Conservation (phyloP, 2,797 vertebrate genomes). For the Cyclura pinguis region DNA sequence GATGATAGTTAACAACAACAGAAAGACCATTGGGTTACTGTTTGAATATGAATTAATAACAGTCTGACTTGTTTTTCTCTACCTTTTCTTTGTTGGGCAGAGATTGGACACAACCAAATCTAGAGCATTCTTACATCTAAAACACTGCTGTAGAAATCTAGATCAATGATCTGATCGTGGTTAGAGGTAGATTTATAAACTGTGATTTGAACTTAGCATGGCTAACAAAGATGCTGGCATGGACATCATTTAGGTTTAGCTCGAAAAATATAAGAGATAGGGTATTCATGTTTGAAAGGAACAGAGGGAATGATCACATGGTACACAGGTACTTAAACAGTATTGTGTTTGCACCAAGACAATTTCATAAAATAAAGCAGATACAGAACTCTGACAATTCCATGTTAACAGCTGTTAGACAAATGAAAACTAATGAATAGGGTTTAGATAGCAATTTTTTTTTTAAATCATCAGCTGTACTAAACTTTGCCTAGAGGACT, state of each 20-base stretch:
- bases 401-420: background rate
- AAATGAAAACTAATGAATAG: constrained; percentile 20
- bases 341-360: background rate
- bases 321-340: background rate
- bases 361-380: constrained; percentile 1
- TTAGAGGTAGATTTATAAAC: background rate
- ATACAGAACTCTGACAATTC: background rate
- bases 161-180: background rate
- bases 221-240: background rate
- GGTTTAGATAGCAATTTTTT: constrained; percentile 21
- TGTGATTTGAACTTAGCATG: background rate
- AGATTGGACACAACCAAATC: no score
- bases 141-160: background rate
- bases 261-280: background rate
- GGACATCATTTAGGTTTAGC: background rate
- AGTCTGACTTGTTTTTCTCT: no score
- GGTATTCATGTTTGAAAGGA: background rate
- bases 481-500: background rate
- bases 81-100: no score
- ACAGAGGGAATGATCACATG: background rate
- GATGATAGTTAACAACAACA: no score
- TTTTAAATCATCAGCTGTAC: background rate
- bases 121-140: no score
- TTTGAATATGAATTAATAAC: background rate
- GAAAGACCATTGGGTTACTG: no score